Evolutionary conservation across 2,888 invertebrate species (phyloP), one percentile per base, ranked within the genome.

Genomic region (Drosophila cracens): DNA sequence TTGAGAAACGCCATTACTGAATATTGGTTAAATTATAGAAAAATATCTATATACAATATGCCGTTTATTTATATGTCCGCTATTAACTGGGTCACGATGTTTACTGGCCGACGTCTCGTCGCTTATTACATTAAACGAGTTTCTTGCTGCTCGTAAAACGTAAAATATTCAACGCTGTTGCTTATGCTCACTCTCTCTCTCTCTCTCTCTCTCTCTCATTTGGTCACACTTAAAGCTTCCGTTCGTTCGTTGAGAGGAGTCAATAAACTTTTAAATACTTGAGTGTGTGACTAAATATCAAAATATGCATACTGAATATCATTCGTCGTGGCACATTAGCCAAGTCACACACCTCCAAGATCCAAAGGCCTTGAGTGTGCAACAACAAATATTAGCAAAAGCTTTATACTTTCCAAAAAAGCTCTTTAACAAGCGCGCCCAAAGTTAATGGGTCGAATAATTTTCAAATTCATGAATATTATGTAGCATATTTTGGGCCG

Each of bases 1-100:
- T 90, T 90, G 46, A 90, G 76, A 76, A 90, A 91, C 57, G 91
- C 90, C 90, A 90, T 79, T 57, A 69, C 43, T 38, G 25, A 36
- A 21, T 38, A 46, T 72, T 76, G 52, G 27, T 70, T 11, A 18
- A 56, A 43, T 52, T 56, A 36, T 66, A 64, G 56, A 60, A 68
- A 61, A 65, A 52, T 68, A 31, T 52, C 29, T 54, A 48, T 58
- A 52, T 56, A 31, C 6, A 40, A 4, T 46, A 29, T 56, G 34
- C 25, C 36, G 21, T 52, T 58, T 69, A 48, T 57, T 57, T 18
- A 38, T 62, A 38, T 29, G 38, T 61, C 54, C 66, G 29, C 43
- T 58, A 51, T 13, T 52, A 62, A 27, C 11, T 74, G 27, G 78
- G 76, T 79, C 73, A 71, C 70, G 72, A 8, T 77, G 68, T 61